Base-by-base conservation (phyloP, 2,888 invertebrate species). In the Pharmacophagus antenor region DNA sequence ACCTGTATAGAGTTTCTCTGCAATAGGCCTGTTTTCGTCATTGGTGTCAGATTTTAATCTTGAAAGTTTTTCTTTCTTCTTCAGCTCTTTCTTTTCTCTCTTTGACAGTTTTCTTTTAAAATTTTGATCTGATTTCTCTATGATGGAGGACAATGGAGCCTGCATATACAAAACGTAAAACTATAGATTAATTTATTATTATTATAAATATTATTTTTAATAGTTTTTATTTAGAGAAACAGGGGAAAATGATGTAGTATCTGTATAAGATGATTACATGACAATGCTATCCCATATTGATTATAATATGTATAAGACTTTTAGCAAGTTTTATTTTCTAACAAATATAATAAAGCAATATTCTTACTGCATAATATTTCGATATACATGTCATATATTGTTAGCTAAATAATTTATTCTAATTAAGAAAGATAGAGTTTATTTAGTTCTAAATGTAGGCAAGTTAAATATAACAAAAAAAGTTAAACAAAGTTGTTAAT, bases 71-170 rank as follows among this genome's bases (percentile, higher is more conserved):
- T 97, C 97, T 80, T 97, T 96, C 84, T 98, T 99, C 87, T 99
- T 98, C 80, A 97, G 92, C 82, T 99, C 98, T 81, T 99, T 99
- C 88, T 99, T 99, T 85, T 99, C 99, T 52, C 99, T 93, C 91
- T 98, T 99, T 53, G 99, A 99, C 70, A 99, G 92, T 92, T 98
- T 98, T 77, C 98, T 92, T 77, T 97, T 95, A 79, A 98, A 98
- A 80, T 96, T 96, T 66, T 95, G 94, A 70, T 94, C 95, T 64
- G 95, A 93, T 72, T 94, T 94, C 79, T 95, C 95, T 72, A 94
- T 92, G 68, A 94, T 93, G 65, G 95, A 92, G 37, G 79, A 73
- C 57, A 73, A 63, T 48, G 77, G 72, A 65, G 71, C 67, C 79
- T 80, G 71, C 6, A 61, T 67, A 47, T 44, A 2, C 17, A 5